Conservation (phyloP, 2,888 invertebrate species). For the Ornithoptera priamus region DNA sequence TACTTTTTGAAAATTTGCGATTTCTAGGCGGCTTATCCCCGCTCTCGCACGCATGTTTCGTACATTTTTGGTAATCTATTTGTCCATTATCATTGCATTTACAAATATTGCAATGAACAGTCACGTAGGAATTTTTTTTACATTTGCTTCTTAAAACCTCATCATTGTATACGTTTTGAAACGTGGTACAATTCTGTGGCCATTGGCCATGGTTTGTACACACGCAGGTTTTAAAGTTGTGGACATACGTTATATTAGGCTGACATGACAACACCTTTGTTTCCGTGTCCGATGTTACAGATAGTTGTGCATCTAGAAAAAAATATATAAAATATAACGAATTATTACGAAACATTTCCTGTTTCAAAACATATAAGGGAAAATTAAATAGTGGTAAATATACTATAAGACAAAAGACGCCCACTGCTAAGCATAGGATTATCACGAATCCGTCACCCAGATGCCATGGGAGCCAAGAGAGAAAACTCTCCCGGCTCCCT, state of each 20-base stretch:
- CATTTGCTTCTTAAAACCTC: constrained; percentile 39
- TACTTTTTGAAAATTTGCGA: constrained; percentile 32
- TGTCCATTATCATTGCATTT: constrained; percentile 49
- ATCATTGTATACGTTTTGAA: constrained; percentile 17
- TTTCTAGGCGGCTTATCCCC: constrained; percentile 9
- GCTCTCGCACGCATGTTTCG: constrained; percentile 50
- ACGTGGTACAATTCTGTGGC: constrained; percentile 46
- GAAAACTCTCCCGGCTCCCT: too few species aligned
- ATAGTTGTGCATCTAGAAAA: background rate
- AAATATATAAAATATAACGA: background rate
- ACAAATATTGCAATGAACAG: constrained; percentile 59
- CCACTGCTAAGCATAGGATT: too few species aligned
- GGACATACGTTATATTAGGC: constrained; percentile 47
- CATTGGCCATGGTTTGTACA: constrained; percentile 52
- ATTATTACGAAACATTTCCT: background rate
- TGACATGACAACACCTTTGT: constrained; percentile 37
- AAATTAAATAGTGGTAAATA: background rate
- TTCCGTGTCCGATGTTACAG: constrained; percentile 24
- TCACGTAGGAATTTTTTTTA: constrained; percentile 47
- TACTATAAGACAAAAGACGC: too few species aligned
- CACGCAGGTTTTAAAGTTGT: constrained; percentile 46
- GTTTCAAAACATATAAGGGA: background rate
- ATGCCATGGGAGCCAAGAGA: too few species aligned
- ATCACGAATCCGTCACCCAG: too few species aligned
- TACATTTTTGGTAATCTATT: constrained; percentile 50